Evolutionary conservation across 2,888 invertebrate species (phyloP).

Genomic region (Herminia tarsipennalis): DNA sequence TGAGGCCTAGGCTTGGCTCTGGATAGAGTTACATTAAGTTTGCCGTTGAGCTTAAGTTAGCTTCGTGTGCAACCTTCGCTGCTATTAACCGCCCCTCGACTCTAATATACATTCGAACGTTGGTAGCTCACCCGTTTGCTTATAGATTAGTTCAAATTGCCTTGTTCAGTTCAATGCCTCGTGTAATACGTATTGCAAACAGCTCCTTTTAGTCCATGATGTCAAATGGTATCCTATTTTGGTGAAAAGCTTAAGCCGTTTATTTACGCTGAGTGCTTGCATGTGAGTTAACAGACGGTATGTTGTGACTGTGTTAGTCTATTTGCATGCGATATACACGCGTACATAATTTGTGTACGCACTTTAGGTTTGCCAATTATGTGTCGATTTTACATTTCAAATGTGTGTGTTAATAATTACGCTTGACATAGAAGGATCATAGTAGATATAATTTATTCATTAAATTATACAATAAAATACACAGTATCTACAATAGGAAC

Average conservation of each 20-base stretch:
- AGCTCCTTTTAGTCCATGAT: slow-evolving; percentile 46
- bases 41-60: slow-evolving; percentile 63
- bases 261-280: slow-evolving; percentile 33
- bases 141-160: slow-evolving; percentile 64
- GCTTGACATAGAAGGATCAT: too few species aligned
- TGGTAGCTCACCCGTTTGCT: slow-evolving; percentile 47
- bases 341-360: background rate
- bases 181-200: slow-evolving; percentile 63
- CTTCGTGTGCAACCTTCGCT: slow-evolving; percentile 45
- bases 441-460: too few species aligned
- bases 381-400: background rate
- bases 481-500: too few species aligned
- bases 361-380: slow-evolving; percentile 1
- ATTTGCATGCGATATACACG: slow-evolving; percentile 5
- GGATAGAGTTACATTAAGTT: slow-evolving; percentile 66
- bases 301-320: slow-evolving; percentile 18
- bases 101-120: slow-evolving; percentile 31
- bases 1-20: slow-evolving; percentile 49
- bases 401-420: too few species aligned
- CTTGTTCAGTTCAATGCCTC: slow-evolving; percentile 60
- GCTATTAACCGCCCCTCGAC: slow-evolving; percentile 45
- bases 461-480: too few species aligned
- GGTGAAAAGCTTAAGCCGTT: slow-evolving; percentile 39
- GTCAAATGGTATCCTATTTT: slow-evolving; percentile 38
- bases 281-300: slow-evolving; percentile 16